phyloP scores from a whole-genome alignment of 1,140 invertebrate genomes.

The Wiebesia pumilae region DNA sequence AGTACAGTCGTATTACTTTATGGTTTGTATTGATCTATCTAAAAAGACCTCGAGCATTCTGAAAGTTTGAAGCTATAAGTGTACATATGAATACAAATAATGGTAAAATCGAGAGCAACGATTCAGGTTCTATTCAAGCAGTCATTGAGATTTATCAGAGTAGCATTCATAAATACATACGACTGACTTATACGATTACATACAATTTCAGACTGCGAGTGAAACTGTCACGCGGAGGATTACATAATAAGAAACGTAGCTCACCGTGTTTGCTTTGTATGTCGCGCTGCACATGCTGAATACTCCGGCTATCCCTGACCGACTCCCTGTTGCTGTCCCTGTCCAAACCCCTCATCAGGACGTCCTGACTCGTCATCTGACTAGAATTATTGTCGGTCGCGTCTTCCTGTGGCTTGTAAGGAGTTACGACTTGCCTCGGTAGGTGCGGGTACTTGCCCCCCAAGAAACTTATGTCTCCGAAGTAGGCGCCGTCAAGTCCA shows the following conservation, averaged over 20 bases:
- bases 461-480: slow-evolving; percentile 94
- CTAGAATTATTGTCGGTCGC: slow-evolving; percentile 71
- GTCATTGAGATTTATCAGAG: background rate
- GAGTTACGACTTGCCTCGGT: slow-evolving; percentile 89
- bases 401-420: slow-evolving; percentile 91
- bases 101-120: too few species aligned
- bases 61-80: too few species aligned
- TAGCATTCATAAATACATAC: background rate
- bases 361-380: slow-evolving; percentile 67
- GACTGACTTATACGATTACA: background rate
- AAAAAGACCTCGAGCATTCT: too few species aligned
- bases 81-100: too few species aligned
- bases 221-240: background rate
- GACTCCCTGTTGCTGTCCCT: slow-evolving; percentile 70
- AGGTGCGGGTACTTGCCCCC: slow-evolving; percentile 85
- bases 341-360: slow-evolving; percentile 55
- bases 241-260: background rate
- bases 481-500: slow-evolving; percentile 96
- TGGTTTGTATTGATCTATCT: too few species aligned
- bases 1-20: too few species aligned
- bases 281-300: slow-evolving; percentile 61
- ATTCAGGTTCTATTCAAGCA: background rate
- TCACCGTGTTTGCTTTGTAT: slow-evolving; percentile 67
- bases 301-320: slow-evolving; percentile 59
- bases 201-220: background rate